A percentile compares a stretch with the other conserved stretches of the same genome.
Evolutionary conservation across 2,113 vertebrate species (phyloP).

Genomic region (Seriola dumerili): DNA sequence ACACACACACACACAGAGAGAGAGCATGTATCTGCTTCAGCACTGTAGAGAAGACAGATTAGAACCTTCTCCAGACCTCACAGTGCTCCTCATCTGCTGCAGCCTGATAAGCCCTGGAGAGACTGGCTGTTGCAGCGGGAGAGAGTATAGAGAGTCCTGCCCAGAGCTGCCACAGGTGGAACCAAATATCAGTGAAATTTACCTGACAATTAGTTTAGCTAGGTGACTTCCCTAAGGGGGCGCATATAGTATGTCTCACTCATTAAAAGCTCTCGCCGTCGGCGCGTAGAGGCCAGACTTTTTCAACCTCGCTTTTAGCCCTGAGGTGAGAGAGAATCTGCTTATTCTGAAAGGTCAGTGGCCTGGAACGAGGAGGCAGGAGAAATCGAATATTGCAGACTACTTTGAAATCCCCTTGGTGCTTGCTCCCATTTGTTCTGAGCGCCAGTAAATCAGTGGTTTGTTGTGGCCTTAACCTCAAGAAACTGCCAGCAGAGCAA

Average conservation of each 20-base stretch:
- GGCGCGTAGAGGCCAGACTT: constrained; percentile 31
- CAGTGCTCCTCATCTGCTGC: constrained; percentile 77
- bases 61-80: constrained; percentile 74
- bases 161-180: constrained; percentile 45
- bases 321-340: constrained; percentile 66
- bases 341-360: constrained; percentile 76
- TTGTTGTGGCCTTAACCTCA: constrained; percentile 75
- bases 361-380: constrained; percentile 61
- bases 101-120: constrained; percentile 78
- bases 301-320: constrained; percentile 67
- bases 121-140: constrained; percentile 46
- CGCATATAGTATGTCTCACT: constrained; percentile 42
- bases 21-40: constrained; percentile 62
- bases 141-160: constrained; percentile 31
- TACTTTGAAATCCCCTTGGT: constrained; percentile 66
- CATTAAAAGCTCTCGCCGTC: constrained; percentile 56
- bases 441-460: constrained; percentile 72
- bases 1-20: constrained; percentile 35
- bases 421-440: constrained; percentile 74
- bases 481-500: constrained; percentile 67
- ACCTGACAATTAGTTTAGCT: constrained; percentile 70
- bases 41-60: constrained; percentile 76
- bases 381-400: constrained; percentile 75
- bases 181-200: constrained; percentile 69
- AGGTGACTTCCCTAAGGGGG: constrained; percentile 30